Conservation (phyloP, 2,888 invertebrate genomes). For the Oligia fasciuncula region DNA sequence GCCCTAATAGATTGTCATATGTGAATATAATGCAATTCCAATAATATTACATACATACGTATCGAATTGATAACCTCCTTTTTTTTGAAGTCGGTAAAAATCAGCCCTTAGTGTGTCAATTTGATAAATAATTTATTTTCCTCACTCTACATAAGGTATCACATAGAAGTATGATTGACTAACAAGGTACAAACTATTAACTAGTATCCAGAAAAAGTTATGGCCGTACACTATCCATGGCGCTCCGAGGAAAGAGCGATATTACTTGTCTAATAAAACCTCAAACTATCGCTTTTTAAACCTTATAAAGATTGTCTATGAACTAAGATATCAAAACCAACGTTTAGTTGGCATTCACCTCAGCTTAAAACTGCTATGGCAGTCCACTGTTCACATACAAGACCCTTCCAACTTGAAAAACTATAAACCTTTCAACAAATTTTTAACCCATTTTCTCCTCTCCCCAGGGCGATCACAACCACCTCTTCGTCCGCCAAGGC, state of each 20-base stretch:
- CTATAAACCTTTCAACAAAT: background rate
- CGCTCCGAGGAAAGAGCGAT: background rate
- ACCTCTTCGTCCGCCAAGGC: constrained; percentile 99
- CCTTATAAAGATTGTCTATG: background rate
- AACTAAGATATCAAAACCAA: background rate
- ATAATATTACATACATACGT: too few species aligned
- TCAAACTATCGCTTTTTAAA: background rate
- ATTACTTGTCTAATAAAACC: too few species aligned
- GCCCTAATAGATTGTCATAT: too few species aligned
- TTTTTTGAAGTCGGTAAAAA: too few species aligned
- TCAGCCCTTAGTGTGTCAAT: background rate
- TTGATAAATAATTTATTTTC: background rate
- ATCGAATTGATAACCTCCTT: too few species aligned
- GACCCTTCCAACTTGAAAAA: too few species aligned
- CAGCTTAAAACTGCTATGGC: too few species aligned
- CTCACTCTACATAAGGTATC: background rate
- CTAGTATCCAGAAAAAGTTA: background rate
- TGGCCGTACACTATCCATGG: background rate
- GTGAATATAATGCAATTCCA: too few species aligned
- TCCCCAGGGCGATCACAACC: constrained; percentile 97
- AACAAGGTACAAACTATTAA: background rate
- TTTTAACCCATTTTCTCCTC: background rate
- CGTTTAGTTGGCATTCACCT: too few species aligned
- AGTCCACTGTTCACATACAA: too few species aligned
- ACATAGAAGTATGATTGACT: background rate